A percentile compares a stretch with the other conserved stretches of the same genome.
phyloP scores from a whole-genome alignment of 1,140 invertebrate species.

The Gerris buenoi region DNA sequence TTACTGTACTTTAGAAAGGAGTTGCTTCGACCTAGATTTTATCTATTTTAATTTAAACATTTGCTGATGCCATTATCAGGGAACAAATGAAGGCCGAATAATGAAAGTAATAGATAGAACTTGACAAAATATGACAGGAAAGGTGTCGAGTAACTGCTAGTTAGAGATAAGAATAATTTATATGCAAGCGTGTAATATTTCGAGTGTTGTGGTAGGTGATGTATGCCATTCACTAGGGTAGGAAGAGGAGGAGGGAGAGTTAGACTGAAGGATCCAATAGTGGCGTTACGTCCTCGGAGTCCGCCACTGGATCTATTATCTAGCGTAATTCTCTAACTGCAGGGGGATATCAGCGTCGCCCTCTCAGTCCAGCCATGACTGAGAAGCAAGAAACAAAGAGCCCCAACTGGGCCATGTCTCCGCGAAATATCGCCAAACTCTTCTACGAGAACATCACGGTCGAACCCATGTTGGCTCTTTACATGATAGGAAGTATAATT shows the following conservation, averaged over 20 bases:
- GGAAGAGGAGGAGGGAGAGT: not conserved
- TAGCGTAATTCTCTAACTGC: not conserved
- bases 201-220: not conserved
- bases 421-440: constrained; percentile 26
- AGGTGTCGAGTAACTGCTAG: too few relatives aligned
- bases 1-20: too few relatives aligned
- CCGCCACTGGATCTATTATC: not conserved
- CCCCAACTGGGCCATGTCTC: constrained; percentile 17
- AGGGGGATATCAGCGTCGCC: not conserved
- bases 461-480: constrained; percentile 61
- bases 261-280: not conserved
- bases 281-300: too few relatives aligned
- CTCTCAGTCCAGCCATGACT: not conserved
- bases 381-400: not conserved
- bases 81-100: too few relatives aligned
- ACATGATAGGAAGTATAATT: constrained; percentile 62
- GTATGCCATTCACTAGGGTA: not conserved
- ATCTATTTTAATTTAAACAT: too few relatives aligned
- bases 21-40: too few relatives aligned
- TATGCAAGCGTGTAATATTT: not conserved
- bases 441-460: constrained; percentile 48
- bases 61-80: too few relatives aligned
- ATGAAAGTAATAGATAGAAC: too few relatives aligned
- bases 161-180: too few relatives aligned
- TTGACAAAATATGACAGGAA: too few relatives aligned